These are phyloP conservation scores for Cryptomyrus ogoouensis DNA, from an alignment of 2,113 vertebrate genomes.

Conservation along the genomic window DNA sequence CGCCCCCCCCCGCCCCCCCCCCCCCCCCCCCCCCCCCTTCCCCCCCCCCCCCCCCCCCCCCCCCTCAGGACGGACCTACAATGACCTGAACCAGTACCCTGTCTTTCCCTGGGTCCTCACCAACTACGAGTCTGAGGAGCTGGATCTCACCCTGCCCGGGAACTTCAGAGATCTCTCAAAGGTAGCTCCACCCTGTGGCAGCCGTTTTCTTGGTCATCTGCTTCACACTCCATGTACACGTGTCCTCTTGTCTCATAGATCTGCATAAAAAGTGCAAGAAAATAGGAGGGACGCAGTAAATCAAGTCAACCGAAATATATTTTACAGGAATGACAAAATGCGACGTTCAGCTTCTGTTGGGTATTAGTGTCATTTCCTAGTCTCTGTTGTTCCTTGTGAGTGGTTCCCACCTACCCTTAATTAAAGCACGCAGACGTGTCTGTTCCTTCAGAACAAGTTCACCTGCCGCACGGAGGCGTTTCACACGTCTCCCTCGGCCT, in stretches of 20 bases:
- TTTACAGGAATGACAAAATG: neutral
- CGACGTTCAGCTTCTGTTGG: neutral
- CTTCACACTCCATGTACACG: neutral
- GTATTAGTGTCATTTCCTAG: neutral
- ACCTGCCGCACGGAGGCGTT: neutral
- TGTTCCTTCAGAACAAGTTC: neutral
- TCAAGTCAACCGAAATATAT: neutral
- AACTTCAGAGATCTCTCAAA: slow-evolving; percentile 82
- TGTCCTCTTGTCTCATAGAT: neutral
- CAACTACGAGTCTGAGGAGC: slow-evolving; percentile 76
- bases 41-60: slow-evolving; percentile 28
- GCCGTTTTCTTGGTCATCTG: neutral
- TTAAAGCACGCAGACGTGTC: neutral
- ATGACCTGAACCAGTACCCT: slow-evolving; percentile 77
- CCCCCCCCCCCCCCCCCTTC: slow-evolving; percentile 24
- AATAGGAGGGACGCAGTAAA: neutral
- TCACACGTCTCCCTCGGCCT: neutral
- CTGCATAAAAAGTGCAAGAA: neutral
- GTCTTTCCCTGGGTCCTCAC: slow-evolving; percentile 79
- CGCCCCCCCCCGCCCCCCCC: slow-evolving; percentile 27
- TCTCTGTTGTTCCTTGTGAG: neutral
- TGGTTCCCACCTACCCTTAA: neutral
- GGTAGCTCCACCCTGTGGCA: slow-evolving; percentile 46
- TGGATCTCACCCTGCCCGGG: slow-evolving; percentile 75
- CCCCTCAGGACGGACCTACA: slow-evolving; percentile 68